Evolutionary conservation across 2,797 vertebrate genomes (phyloP), one percentile per base, ranked within the genome.

Genomic region (Hozukius guyotensis): DNA sequence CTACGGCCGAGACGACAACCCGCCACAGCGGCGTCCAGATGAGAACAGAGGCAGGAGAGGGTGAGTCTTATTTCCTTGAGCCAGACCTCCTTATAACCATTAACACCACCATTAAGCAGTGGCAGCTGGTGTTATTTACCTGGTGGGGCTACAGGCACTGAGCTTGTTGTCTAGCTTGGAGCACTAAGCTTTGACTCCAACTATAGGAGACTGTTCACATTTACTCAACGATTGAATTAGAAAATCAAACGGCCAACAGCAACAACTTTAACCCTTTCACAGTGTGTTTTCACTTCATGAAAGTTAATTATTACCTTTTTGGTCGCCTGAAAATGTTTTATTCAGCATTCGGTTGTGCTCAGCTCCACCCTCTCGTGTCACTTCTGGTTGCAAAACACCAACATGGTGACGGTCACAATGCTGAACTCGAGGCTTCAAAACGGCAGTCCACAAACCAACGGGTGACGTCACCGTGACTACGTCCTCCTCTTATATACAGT

Each of bases 41-140:
- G 93, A 91, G 5, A 84, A 86, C 34, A 93, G 95, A 46, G 93
- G 95, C 65, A 92, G 95, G 29, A 94, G 95, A 92, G 95, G 94
- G 96, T 96, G 72, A 88, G 93, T 83, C 18, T 22, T 10, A 20
- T 25, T 25, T 38, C n/a, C 24, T 18, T 20, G 7, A 29, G n/a
- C 11, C n/a, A 55, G 22, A 60, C 27, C 4, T 75, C 25, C 5
- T 46, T 14, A 38, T 14, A n/a, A 20, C n/a, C n/a, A 11, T 29
- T 10, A 42, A 4, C 24, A 16, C 52, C 31, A 7, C 13, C 31
- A 6, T 18, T 34, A 18, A 18, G 3, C 31, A 32, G 46, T 5
- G 65, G 36, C 34, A 22, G 20, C 20, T 31, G 16, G 16, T 59
- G 16, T 59, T 46, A 24, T 49, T 72, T 61, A 31, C 34, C 27